Evolutionary conservation across 35 echinoderm and acorn worm genomes (phyloP).

Genomic region (Chiridota heheva): DNA sequence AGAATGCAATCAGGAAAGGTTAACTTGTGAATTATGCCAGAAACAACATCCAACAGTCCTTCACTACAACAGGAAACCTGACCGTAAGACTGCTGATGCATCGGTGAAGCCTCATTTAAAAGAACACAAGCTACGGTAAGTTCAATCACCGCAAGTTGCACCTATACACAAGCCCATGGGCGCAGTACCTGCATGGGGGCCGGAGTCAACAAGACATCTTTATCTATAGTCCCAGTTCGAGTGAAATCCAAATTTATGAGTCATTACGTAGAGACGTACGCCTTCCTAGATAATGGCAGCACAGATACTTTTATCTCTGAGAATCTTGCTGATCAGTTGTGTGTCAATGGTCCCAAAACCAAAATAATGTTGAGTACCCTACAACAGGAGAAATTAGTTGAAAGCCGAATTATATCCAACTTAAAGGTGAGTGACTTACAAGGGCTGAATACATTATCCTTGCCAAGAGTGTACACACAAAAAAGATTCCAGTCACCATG

Average conservation of each 20-base stretch:
- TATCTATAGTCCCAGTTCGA: conserved; percentile 31
- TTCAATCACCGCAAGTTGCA: not conserved
- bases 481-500: conserved; percentile 41
- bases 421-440: conserved; percentile 25
- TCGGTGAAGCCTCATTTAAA: not conserved
- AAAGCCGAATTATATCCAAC: conserved; percentile 2
- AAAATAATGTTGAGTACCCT: conserved; percentile 35
- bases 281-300: conserved; percentile 47
- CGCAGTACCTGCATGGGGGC: conserved; percentile 20
- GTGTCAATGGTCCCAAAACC: conserved; percentile 21
- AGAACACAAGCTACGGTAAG: not conserved
- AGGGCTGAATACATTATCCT: not conserved
- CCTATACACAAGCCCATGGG: not conserved
- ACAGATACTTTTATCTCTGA: conserved; percentile 26
- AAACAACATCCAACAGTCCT: conserved; percentile 38
- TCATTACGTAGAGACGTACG: conserved; percentile 41
- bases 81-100: not conserved
- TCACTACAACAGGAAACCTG: conserved; percentile 10
- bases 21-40: conserved; percentile 20
- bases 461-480: conserved; percentile 22
- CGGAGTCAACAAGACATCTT: not conserved
- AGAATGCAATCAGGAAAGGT: conserved; percentile 18
- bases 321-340: not conserved
- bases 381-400: not conserved
- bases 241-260: conserved; percentile 12